Base-by-base conservation (phyloP, 2,113 vertebrate genomes). In the Sapayoa aenigma region DNA sequence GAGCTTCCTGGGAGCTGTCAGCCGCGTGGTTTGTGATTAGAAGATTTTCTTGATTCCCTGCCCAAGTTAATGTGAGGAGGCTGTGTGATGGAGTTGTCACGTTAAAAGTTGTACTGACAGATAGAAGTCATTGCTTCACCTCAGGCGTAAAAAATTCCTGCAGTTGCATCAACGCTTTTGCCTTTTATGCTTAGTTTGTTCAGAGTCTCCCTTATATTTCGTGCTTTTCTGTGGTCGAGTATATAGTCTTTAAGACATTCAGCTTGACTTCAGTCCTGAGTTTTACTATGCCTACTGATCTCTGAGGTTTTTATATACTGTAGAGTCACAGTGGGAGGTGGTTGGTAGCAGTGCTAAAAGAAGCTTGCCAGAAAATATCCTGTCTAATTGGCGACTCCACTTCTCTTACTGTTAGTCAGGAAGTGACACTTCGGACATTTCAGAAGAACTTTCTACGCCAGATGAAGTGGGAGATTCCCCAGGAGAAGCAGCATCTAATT, bases 11-110 rank as follows among this genome's bases (percentile, higher is more conserved):
- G 2, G 49, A 83, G 55, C 30, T 3, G 2, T 27, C 17, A 24
- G 4, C 18, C 10, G 1, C 1, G 1, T 4, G n/a, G 35, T 8
- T 39, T 18, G 1, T 0, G 0, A 42, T 42, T 11, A 42, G 20
- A 6, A 0, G 9, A 0, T 46, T n/a, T 11, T 15, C 22, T 27
- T 56, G 25, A 14, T 44, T 52, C 30, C 3, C 23, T 63, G 35
- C 25, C 55, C 21, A 12, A 16, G 16, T 47, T 69, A 28, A 4
- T 12, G 3, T 9, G 33, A 78, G 37, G 25, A 71, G 24, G 12
- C 35, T 33, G 12, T 1, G 20, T 31, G 39, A 24, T 28, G 3
- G 20, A 1, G 5, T 47, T 60, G 14, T n/a, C 30, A 6, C 7
- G 0, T 18, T 47, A 21, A 77, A 68, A 50, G 27, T 55, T 44